A percentile compares a stretch with the other conserved stretches of the same genome.
Conservation (phyloP, 2,888 invertebrate genomes). For the Leptarthrus brevirostris region DNA sequence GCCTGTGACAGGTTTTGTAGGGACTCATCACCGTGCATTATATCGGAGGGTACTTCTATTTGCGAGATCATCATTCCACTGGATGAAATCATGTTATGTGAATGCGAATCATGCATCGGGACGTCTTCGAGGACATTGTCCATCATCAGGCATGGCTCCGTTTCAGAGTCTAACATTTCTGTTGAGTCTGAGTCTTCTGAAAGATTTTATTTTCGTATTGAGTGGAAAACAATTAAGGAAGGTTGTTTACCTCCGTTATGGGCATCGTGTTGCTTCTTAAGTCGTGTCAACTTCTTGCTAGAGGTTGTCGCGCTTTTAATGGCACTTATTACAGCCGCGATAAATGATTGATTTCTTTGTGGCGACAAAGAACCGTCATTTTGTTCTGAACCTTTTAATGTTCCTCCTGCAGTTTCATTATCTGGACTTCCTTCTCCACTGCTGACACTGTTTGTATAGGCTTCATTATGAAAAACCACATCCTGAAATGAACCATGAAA, state of each 20-base stretch:
- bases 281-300: conserved; percentile 58
- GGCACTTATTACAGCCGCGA: conserved; percentile 79
- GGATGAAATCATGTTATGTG: conserved; percentile 76
- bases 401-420: conserved; percentile 60
- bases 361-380: conserved; percentile 70
- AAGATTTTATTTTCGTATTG: conserved; percentile 42
- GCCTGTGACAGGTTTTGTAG: conserved; percentile 83
- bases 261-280: conserved; percentile 57
- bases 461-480: conserved; percentile 83
- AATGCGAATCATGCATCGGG: conserved; percentile 73
- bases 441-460: conserved; percentile 79
- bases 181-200: conserved; percentile 78
- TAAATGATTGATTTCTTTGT: conserved; percentile 75
- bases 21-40: conserved; percentile 71
- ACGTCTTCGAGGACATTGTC: conserved; percentile 80
- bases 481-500: conserved; percentile 68
- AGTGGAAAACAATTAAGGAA: background rate
- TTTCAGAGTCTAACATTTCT: conserved; percentile 84
- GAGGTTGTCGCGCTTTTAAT: conserved; percentile 71
- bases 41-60: conserved; percentile 67
- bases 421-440: conserved; percentile 74
- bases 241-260: conserved; percentile 60
- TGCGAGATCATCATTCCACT: conserved; percentile 69
- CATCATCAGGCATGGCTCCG: conserved; percentile 84
- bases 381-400: conserved; percentile 16